Conservation (phyloP, 2,888 invertebrate genomes). For the Cataglyphis livida region DNA sequence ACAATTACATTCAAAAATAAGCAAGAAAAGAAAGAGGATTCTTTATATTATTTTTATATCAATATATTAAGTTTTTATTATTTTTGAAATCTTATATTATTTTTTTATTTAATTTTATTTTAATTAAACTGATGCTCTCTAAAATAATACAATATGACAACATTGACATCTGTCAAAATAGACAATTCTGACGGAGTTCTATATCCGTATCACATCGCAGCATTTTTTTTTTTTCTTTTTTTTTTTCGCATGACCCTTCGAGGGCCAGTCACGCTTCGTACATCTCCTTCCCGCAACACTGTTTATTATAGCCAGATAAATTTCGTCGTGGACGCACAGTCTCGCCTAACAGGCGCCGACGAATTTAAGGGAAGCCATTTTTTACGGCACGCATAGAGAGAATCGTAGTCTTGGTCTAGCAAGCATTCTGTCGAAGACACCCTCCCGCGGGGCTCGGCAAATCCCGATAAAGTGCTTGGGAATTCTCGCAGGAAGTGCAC, state of each 20-base stretch:
- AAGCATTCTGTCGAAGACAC: conserved; percentile 63
- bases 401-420: conserved; percentile 77
- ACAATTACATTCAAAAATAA: neutral
- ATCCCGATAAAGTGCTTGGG: conserved; percentile 74
- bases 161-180: neutral
- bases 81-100: neutral
- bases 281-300: conserved; percentile 13
- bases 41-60: neutral
- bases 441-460: conserved; percentile 59
- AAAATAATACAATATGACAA: neutral
- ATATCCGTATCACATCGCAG: neutral
- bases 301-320: conserved; percentile 42
- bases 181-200: neutral
- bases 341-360: conserved; percentile 47
- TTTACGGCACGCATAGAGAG: conserved; percentile 40
- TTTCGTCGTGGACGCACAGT: conserved; percentile 25
- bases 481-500: conserved; percentile 70
- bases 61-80: neutral
- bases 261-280: conserved; percentile 23
- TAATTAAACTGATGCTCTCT: neutral
- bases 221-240: conserved; percentile 5
- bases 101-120: neutral
- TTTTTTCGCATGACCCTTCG: neutral
- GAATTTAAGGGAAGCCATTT: conserved; percentile 47
- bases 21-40: neutral